Percentiles rank a stretch among this genome's conserved stretches.
Evolutionary conservation across 2,888 invertebrate species (phyloP).

Genomic region (Callyntrura guangdongensis): DNA sequence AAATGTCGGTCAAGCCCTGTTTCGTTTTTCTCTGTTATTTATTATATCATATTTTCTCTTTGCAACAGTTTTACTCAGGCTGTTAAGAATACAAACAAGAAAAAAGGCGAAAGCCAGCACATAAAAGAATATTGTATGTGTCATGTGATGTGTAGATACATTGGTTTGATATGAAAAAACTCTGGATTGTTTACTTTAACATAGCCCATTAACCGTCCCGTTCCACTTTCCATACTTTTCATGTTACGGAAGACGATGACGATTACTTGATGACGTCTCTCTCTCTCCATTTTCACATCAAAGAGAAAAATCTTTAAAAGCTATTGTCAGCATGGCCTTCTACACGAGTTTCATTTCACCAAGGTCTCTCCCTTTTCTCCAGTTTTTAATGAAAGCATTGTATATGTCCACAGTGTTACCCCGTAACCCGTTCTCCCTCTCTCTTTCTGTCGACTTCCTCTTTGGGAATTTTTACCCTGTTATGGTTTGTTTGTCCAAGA

Average conservation of each 20-base stretch:
- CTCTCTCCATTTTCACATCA: not conserved
- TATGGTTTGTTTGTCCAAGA: not conserved
- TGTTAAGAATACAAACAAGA: not conserved
- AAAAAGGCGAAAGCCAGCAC: not conserved
- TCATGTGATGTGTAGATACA: too few relatives aligned
- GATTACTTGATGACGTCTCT: constrained; percentile 32
- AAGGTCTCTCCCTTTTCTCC: not conserved
- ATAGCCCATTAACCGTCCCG: not conserved
- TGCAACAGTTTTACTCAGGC: not conserved
- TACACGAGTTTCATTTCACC: not conserved
- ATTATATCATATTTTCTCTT: not conserved
- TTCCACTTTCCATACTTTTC: not conserved
- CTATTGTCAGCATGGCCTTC: constrained; percentile 8
- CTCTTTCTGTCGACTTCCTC: not conserved
- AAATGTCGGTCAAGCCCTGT: too few relatives aligned
- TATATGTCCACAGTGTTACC: not conserved
- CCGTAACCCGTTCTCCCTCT: too few relatives aligned
- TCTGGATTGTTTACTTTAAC: constrained; percentile 3
- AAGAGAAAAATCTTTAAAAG: constrained; percentile 13
- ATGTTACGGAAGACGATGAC: constrained; percentile 20
- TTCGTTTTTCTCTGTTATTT: constrained; percentile 5
- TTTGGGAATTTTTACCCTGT: not conserved
- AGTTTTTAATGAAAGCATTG: not conserved
- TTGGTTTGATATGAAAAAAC: not conserved
- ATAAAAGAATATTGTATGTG: too few relatives aligned